Evolutionary conservation across 2,888 invertebrate genomes (phyloP), one percentile per base, ranked within the genome.

Genomic region (Eupelmus urozonus): DNA sequence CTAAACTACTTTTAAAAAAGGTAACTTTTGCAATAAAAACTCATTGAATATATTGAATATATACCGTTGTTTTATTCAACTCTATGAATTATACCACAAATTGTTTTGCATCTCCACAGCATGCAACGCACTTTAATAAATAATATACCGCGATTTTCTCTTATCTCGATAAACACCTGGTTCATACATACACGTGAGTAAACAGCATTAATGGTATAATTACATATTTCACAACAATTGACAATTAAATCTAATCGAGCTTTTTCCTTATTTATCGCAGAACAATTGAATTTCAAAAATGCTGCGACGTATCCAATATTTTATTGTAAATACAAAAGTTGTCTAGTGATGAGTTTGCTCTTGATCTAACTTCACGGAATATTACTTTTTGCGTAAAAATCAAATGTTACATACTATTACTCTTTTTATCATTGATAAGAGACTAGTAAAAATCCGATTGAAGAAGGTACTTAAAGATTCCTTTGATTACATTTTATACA

Each of bases 121-220:
- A 78, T 73, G 71, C 78, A 80, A 73, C 60, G 57, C 49, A 76
- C 59, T 62, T 25, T 72, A 78, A 80, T 78, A 78, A 80, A 80
- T 78, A 75, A 72, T 65, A 71, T 55, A 49, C n/a, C 65, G 27
- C 57, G n/a, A 67, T 66, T 57, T 73, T 57, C 23, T 77, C 45
- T 60, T 70, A 53, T 66, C 60, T 65, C 27, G 42, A 77, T 72
- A 51, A 57, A 72, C 60, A 67, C n/a, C 23, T 51, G 18, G n/a
- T n/a, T 71, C 71, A 77, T 66, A 60, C 66, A 60, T 53, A 65
- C 71, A 72, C n/a, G 18, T 67, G 51, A 25, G 65, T 63, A 77
- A n/a, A 71, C 60, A 27, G 51, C 76, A 70, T 66, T 59, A 45
- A 76, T 59, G 60, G 45, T 74, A 63, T 72, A 69, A 51, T 72